Percentiles rank a stretch among this genome's conserved stretches.
phyloP scores from a whole-genome alignment of 2,888 invertebrate species.

The Oxytorus armatus region DNA sequence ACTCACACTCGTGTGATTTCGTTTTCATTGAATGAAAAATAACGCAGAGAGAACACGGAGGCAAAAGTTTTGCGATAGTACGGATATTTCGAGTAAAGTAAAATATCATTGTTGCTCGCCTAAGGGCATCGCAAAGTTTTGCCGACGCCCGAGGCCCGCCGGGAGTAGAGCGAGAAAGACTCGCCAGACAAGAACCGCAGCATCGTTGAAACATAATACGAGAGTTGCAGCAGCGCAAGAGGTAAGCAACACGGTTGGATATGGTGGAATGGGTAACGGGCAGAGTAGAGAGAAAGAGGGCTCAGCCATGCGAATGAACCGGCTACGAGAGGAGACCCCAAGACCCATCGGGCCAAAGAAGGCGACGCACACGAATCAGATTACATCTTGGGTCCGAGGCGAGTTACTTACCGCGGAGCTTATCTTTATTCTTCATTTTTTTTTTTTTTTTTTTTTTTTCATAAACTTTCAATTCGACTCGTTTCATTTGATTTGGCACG shows the following conservation, averaged over 20 bases:
- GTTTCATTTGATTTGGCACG: constrained; percentile 69
- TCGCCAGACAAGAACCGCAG: constrained; percentile 82
- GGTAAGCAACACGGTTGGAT: constrained; percentile 62
- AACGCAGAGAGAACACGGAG: background rate
- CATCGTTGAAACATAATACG: constrained; percentile 83
- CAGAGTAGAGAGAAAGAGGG: constrained; percentile 67
- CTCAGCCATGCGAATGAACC: constrained; percentile 82
- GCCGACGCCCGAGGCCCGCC: constrained; percentile 63
- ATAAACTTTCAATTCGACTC: constrained; percentile 75
- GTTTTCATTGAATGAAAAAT: background rate
- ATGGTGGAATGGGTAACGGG: constrained; percentile 1
- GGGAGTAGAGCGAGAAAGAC: constrained; percentile 64
- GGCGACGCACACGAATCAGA: constrained; percentile 83
- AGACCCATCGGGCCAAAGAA: constrained; percentile 78
- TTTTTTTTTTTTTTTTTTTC: constrained; percentile 11
- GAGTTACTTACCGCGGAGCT: constrained; percentile 74
- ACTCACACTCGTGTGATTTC: no score
- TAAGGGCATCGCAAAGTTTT: constrained; percentile 63
- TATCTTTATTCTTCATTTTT: constrained; percentile 82
- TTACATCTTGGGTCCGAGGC: constrained; percentile 81
- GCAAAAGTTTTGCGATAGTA: background rate
- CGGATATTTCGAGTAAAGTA: background rate
- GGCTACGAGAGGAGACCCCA: constrained; percentile 71
- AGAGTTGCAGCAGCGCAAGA: constrained; percentile 81
- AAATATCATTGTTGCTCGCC: background rate